Percentiles rank a stretch among this genome's conserved stretches.
Conservation (phyloP, 1,140 invertebrate genomes). For the Acromyrmex charruanus region DNA sequence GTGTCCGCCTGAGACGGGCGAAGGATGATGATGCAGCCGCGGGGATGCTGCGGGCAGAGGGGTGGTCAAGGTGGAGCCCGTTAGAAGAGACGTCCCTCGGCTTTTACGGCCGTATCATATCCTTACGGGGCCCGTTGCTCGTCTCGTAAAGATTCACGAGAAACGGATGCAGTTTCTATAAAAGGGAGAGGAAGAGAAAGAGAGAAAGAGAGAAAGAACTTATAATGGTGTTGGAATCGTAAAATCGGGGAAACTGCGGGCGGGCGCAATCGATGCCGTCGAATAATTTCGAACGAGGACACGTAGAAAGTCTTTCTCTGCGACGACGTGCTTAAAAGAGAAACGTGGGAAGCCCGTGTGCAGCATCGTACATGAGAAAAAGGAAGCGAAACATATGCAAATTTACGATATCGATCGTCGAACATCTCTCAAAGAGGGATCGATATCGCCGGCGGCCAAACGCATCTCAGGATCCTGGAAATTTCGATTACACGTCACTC, state of each 20-base stretch:
- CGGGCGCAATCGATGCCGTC: background rate
- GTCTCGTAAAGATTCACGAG: conserved; percentile 5
- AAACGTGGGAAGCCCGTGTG: conserved; percentile 69
- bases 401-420: conserved; percentile 22
- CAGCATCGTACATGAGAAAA: background rate
- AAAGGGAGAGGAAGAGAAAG: background rate
- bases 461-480: background rate
- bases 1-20: conserved; percentile 23
- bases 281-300: conserved; percentile 30
- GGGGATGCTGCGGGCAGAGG: conserved; percentile 24
- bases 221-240: conserved; percentile 39
- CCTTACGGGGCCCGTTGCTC: conserved; percentile 24
- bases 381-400: conserved; percentile 25
- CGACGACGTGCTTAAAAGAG: conserved; percentile 64
- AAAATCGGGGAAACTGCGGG: conserved; percentile 55
- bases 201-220: background rate
- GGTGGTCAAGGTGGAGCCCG: conserved; percentile 19
- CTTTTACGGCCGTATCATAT: conserved; percentile 61
- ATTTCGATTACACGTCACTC: background rate
- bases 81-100: conserved; percentile 58
- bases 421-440: background rate
- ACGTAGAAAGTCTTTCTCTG: conserved; percentile 69
- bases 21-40: conserved; percentile 29
- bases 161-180: conserved; percentile 21
- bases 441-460: background rate